Evolutionary conservation across 2,888 invertebrate species (phyloP), one percentile per base, ranked within the genome.

Genomic region (Stenodera caucasica): DNA sequence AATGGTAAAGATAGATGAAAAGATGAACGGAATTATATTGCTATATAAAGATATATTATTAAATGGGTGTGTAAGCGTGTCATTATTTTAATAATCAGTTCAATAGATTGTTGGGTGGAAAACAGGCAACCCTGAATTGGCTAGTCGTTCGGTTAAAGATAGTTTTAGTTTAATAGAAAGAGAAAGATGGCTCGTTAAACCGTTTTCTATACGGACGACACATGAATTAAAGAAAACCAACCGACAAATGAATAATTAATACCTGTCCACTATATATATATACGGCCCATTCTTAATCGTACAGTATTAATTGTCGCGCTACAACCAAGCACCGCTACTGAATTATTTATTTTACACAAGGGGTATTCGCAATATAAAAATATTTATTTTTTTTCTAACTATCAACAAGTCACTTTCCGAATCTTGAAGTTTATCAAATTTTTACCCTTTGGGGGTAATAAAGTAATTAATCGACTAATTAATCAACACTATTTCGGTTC

Each of bases 31-130:
- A 69, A 67, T 66, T 68, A 68, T 65, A 66, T 61, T 63, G 66
- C 61, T 64, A 35, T 61, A 15, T 18, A 45, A 45, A 68, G 65
- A 66, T 68, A 69, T 72, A 70, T 76, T 74, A 75, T 76, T 76
- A 75, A 66, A 57, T 63, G 70, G 71, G 70, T 69, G 73, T 73
- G 74, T 70, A 61, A 65, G 65, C 67, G 71, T 73, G 72, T 73
- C 72, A 73, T 73, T 75, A 75, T 73, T 72, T 71, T 75, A 74
- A 74, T 75, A 75, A 75, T 75, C 71, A 70, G 71, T 72, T 72
- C 68, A 67, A 70, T 67, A 67, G 55, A 63, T 63, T 64, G 63
- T 54, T 55, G 57, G 35, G 60, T 40, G 51, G 59, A 55, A 58
- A 59, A 53, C 40, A 45, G 57, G 49, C 65, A 61, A 57, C 63